Base-by-base conservation (phyloP, 2,797 vertebrate genomes). In the Lemur catta region DNA sequence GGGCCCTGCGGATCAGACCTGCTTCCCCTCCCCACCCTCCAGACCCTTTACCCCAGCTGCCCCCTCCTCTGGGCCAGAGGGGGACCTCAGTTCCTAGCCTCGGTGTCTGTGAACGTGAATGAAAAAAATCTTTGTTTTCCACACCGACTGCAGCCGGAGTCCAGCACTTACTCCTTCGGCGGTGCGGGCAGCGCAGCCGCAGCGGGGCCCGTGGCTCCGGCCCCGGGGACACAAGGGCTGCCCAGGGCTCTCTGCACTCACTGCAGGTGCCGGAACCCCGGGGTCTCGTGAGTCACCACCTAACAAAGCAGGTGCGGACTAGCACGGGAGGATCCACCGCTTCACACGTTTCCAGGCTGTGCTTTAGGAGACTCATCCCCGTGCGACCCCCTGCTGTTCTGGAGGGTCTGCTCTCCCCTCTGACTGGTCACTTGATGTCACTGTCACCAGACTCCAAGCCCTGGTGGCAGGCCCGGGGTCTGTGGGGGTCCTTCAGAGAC, bases 231-330 rank as follows among this genome's bases (percentile, higher is more conserved):
- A 20, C 35, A 28, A 24, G 63, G 33, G 1, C 2, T 46, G 4
- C 2, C 61, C 18, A 1, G 0, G 1, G 41, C 50, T 5, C 24
- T 0, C 22, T 7, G 15, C 4, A 4, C 24, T 14, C 2, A 8
- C 30, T 2, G 5, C 14, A 2, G 26, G 50, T 4, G 3, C 41
- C 4, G n/a, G 38, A n/a, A 30, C 24, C 6, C 33, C 9, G 46
- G 4, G 35, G 20, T 14, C 63, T 2, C 20, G 18, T 8, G 0
- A 18, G 6, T 17, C 10, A 28, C 6, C 4, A 6, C 0, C 43
- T n/a, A 7, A 11, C 61, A 2, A 3, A 59, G 61, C 50, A 50
- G 14, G 74, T 4, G 0, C 0, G 43, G 22, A 2, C 43, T 11
- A 22, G 30, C 1, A 1, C 1, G 1, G 22, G 1, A 3, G 7